A percentile compares a stretch with the other conserved stretches of the same genome.
Conservation (phyloP, 2,113 vertebrate genomes). For the Synodontis membranacea region DNA sequence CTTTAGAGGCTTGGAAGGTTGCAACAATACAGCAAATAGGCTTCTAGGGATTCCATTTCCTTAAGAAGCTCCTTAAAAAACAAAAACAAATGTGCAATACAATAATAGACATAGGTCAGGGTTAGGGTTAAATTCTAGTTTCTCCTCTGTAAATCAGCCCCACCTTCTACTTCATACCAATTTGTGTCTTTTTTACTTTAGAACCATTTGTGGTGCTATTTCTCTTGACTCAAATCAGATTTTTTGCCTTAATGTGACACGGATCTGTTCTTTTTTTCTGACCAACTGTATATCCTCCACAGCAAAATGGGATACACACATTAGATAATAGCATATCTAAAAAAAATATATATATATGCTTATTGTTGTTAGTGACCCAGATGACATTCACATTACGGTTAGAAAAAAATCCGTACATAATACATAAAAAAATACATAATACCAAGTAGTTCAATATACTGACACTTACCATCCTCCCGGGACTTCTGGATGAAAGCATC, state of each 20-base stretch:
- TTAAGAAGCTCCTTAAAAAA: neutral
- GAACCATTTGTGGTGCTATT: neutral
- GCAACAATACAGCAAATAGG: constrained; percentile 32
- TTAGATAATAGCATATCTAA: no score
- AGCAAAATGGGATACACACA: no score
- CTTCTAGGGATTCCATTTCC: neutral
- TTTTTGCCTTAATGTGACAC: no score
- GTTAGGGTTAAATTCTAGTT: neutral
- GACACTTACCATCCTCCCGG: constrained; percentile 88
- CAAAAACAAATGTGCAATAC: no score
- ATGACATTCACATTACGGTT: no score
- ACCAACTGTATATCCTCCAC: no score
- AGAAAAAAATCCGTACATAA: no score
- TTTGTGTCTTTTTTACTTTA: neutral
- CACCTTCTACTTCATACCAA: neutral
- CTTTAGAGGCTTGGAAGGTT: constrained; percentile 18
- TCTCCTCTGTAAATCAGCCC: neutral
- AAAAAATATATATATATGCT: no score
- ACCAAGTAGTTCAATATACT: neutral
- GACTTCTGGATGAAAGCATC: constrained; percentile 97
- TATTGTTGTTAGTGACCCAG: no score
- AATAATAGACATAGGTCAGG: neutral
- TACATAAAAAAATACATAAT: neutral
- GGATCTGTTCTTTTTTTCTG: no score
- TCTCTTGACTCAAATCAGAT: no score